phyloP scores from a whole-genome alignment of 2,797 vertebrate species.

The Podarcis siculus region DNA sequence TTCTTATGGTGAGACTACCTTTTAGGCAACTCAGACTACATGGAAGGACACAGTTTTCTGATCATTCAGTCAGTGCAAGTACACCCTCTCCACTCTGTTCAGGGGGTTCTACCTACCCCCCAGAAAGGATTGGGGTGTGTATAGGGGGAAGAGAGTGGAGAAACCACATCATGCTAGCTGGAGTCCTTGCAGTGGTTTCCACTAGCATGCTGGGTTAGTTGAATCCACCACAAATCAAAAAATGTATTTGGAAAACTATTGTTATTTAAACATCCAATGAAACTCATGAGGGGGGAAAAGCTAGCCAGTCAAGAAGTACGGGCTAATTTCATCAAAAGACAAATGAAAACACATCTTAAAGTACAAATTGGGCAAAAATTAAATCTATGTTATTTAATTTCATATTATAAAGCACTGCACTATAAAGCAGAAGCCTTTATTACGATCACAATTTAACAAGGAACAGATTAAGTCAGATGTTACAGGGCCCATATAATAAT shows the following conservation, averaged over 20 bases:
- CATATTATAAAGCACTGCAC: not conserved
- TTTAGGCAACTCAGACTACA: not conserved
- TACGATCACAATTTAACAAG: conserved; percentile 3
- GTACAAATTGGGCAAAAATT: conserved; percentile 16
- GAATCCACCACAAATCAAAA: not conserved
- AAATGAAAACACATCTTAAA: not conserved
- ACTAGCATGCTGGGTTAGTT: too few species aligned
- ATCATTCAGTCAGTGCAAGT: too few species aligned
- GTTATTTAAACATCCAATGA: not conserved
- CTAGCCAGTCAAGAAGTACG: not conserved
- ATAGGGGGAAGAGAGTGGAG: too few species aligned
- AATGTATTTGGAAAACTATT: not conserved
- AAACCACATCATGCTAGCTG: too few species aligned
- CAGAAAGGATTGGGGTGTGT: too few species aligned
- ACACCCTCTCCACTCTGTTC: too few species aligned
- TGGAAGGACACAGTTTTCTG: not conserved
- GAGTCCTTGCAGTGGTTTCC: too few species aligned
- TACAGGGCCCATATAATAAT: not conserved
- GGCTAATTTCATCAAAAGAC: not conserved
- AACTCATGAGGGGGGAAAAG: not conserved
- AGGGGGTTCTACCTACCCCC: too few species aligned
- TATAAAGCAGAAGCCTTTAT: not conserved
- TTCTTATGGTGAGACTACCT: not conserved
- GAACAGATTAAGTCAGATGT: not conserved
- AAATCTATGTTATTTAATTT: conserved; percentile 10